Evolutionary conservation across 64 coral and sea anemone species (phyloP), one percentile per base, ranked within the genome.

Genomic region (Cladopsammia gracilis): DNA sequence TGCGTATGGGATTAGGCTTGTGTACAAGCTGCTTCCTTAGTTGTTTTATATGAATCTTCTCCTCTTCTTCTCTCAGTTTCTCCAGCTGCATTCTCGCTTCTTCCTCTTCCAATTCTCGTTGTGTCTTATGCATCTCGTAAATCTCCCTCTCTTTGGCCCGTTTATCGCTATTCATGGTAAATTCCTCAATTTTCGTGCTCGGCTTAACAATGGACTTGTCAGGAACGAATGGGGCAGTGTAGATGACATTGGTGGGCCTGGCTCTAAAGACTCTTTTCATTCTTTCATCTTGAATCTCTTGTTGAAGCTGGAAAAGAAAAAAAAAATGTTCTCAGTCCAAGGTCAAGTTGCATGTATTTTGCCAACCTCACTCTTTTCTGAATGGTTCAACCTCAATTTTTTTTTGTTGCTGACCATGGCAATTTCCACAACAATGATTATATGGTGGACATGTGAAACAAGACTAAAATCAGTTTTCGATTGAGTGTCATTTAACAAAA

Each of bases 11-110:
- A 7, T 97, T 97, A 2, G 95, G 68, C 25, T 97, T 97, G 58
- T 97, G 92, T 15, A 97, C 95, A 57, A 97, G 86, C 57, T 97
- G 95, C 51, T 97, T 93, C 72, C 95, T 71, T 25, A 97, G 74
- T 4, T 78, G 73, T 56, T 54, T 92, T 18, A 97, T 69, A 26
- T 94, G 87, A 23, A 71, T 54, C 44, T 71, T 83, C 13, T 97
- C 95, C 20, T 97, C 95, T 51, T 97, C 95, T 22, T 97, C 88
- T 19, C 34, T 61, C 69, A 94, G 82, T 48, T 66, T 82, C 57
- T 97, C 81, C 79, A 83, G 19, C 64, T 88, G 92, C 7, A n/a
- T 88, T 57, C 56, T 48, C 11, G 76, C 16, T 6, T 51, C 92
- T 22, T 91, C 87, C 6, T 73, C 73, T 88, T 78, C 88, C 45